phyloP scores from a whole-genome alignment of 2,888 invertebrate species.

The Crioceris asparagi region DNA sequence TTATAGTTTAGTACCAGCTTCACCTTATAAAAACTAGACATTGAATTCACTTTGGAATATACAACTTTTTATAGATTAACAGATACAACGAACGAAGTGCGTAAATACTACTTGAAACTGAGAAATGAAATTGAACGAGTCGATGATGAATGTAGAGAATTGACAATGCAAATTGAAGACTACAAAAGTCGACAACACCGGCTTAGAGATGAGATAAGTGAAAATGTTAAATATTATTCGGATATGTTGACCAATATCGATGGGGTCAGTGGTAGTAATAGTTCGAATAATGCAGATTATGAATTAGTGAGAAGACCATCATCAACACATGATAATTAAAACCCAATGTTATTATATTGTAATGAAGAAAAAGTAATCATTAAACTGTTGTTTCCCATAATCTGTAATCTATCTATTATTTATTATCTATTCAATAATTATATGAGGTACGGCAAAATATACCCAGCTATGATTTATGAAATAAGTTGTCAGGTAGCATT shows the following conservation, averaged over 20 bases:
- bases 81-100: constrained; percentile 26
- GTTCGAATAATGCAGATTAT: constrained; percentile 18
- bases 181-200: constrained; percentile 24
- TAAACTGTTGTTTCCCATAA: too few relatives aligned
- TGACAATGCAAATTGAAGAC: constrained; percentile 30
- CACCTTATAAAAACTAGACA: too few relatives aligned
- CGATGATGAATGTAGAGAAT: constrained; percentile 27
- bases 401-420: too few relatives aligned
- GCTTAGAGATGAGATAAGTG: constrained; percentile 24
- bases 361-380: too few relatives aligned
- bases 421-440: too few relatives aligned
- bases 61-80: constrained; percentile 18
- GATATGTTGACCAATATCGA: constrained; percentile 20
- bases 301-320: constrained; percentile 23
- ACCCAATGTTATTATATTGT: too few relatives aligned
- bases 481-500: too few relatives aligned
- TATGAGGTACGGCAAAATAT: too few relatives aligned
- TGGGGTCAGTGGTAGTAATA: constrained; percentile 4
- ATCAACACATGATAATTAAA: too few relatives aligned
- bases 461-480: too few relatives aligned
- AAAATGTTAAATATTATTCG: constrained; percentile 24
- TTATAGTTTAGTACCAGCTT: too few relatives aligned
- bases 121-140: constrained; percentile 23
- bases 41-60: too few relatives aligned
- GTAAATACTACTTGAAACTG: constrained; percentile 27